Evolutionary conservation across 2,113 vertebrate genomes (phyloP), one percentile per base, ranked within the genome.

Genomic region (Tylochromis polylepis): DNA sequence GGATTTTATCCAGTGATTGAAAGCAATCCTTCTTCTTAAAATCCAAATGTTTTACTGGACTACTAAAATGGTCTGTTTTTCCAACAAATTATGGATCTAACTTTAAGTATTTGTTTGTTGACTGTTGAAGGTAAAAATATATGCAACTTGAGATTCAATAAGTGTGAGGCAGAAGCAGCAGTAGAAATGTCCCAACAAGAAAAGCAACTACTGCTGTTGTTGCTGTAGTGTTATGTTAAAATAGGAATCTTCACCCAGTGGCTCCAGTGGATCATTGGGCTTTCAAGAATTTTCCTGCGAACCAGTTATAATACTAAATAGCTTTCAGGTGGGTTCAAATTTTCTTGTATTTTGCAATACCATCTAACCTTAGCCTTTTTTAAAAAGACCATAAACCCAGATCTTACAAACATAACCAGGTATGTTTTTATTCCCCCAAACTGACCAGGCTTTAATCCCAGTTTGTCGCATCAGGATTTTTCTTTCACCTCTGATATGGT

Each of bases 321-420:
- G 12, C 41, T 16, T 67, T 67, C 34, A 38, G 20, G 34, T 22
- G 34, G 58, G 16, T 60, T 60, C 58, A 0, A 38, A 36, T 38
- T 65, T 70, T 41, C 1, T 24, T 70, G 24, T 24, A 24, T 41
- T 43, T 27, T 75, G 15, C 15, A 16, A 16, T 65, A 27, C 24
- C 1, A 0, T 49, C 41, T 49, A 49, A 75, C 24, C 14, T 11
- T 49, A 75, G 43, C 0, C 41, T 49, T 10, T 49, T 72, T 4
- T 18, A 0, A 11, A n/a, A 38, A 65, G n/a, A n/a, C n/a, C n/a
- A n/a, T n/a, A n/a, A 7, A 0, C 14, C 67, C 67, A 75, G 41
- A 29, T 11, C 22, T 29, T 49, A 29, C 14, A 49, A 49, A 75
- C 24, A 49, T 49, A 49, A 49, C 70, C 41, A 75, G 70, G 15